Evolutionary conservation across 2,888 invertebrate genomes (phyloP).

Genomic region (Lasioglossum figueresi): DNA sequence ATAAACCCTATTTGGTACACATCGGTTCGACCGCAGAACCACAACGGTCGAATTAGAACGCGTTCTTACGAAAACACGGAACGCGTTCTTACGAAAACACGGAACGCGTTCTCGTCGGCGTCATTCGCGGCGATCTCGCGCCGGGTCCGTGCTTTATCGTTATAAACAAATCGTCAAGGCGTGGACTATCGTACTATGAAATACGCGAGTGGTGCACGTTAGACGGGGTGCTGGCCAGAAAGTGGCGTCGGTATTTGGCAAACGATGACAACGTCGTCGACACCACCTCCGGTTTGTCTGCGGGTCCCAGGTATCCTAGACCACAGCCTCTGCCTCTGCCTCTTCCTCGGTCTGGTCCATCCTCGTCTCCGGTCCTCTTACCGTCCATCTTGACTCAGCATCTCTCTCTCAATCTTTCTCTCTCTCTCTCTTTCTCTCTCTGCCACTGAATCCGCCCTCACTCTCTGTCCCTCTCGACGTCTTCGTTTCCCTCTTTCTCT

Average conservation of each 20-base stretch:
- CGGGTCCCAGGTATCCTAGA: conserved; percentile 67
- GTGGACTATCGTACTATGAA: conserved; percentile 50
- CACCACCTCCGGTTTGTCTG: conserved; percentile 66
- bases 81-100: conserved; percentile 42
- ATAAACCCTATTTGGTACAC: neutral
- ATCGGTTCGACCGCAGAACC: neutral
- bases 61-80: conserved; percentile 43
- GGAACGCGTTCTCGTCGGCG: neutral
- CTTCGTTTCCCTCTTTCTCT: conserved; percentile 22
- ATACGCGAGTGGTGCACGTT: conserved; percentile 40
- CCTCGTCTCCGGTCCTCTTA: conserved; percentile 12
- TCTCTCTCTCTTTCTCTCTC: conserved; percentile 15
- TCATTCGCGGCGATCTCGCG: neutral
- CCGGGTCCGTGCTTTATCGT: conserved; percentile 31
- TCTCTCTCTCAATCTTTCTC: conserved; percentile 29
- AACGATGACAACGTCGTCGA: conserved; percentile 63
- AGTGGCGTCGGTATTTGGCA: conserved; percentile 65
- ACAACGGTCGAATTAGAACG: conserved; percentile 18
- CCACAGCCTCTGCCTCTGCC: conserved; percentile 55
- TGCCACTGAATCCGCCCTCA: neutral
- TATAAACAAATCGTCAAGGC: conserved; percentile 49
- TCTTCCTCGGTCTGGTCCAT: conserved; percentile 54
- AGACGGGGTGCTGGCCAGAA: conserved; percentile 54
- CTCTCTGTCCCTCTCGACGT: conserved; percentile 10
- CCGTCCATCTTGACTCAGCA: conserved; percentile 6